These are phyloP conservation scores for Chlamydotis undulata DNA, from an alignment of 2,113 vertebrate species.

Conservation along the genomic window DNA sequence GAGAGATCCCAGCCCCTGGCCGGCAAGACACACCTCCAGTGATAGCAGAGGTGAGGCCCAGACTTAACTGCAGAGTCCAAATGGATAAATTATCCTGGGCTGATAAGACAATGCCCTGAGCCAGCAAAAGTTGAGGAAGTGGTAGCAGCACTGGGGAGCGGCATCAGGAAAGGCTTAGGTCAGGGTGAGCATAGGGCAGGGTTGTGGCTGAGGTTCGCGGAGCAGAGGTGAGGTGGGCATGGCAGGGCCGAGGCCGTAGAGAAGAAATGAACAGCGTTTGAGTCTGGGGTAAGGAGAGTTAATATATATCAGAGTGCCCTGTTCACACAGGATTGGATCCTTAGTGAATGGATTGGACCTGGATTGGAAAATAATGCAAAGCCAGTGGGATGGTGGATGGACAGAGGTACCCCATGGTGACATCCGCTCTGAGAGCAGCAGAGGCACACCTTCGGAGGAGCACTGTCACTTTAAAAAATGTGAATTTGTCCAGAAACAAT, in stretches of 20 bases:
- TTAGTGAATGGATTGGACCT: background rate
- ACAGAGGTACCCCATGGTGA: background rate
- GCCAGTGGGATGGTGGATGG: background rate
- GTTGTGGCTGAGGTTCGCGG: background rate
- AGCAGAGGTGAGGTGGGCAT: background rate
- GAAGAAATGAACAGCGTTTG: background rate
- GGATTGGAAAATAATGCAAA: background rate
- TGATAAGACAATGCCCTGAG: constrained; percentile 25
- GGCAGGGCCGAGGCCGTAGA: rapidly evolving
- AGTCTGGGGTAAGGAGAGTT: background rate
- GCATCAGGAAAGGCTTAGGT: background rate
- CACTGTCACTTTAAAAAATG: background rate
- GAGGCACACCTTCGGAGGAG: rapidly evolving
- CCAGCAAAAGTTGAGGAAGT: constrained; percentile 50
- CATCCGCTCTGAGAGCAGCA: background rate
- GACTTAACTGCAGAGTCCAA: background rate
- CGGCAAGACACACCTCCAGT: background rate
- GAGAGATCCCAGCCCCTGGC: background rate
- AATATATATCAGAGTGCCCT: background rate
- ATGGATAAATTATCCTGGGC: constrained; percentile 10
- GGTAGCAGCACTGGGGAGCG: background rate
- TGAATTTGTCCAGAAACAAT: background rate
- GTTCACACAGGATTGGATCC: background rate
- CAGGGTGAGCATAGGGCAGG: background rate
- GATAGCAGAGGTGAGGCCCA: constrained; percentile 16